Percentiles rank a stretch among this genome's conserved stretches.
Evolutionary conservation across 2,888 invertebrate species (phyloP).

Genomic region (Harpalus rufipes): DNA sequence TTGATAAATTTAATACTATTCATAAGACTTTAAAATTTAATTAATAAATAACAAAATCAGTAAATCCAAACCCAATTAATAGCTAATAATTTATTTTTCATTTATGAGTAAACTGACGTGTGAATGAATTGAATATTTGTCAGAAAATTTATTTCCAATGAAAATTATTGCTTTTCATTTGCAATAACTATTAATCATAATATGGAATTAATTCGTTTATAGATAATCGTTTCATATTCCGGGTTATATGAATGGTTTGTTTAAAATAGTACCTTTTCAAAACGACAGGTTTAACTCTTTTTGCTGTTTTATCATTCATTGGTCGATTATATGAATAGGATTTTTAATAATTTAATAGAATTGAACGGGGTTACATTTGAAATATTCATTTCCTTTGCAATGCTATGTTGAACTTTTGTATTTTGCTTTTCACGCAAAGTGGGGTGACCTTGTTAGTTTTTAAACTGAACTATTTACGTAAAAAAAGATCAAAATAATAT

Average conservation of each 20-base stretch:
- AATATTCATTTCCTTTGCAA: conserved; percentile 18
- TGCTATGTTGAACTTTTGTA: not conserved
- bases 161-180: conserved; percentile 31
- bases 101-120: not conserved
- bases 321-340: conserved; percentile 31
- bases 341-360: conserved; percentile 25
- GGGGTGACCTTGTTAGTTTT: not conserved
- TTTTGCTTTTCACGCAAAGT: not conserved
- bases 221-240: conserved; percentile 15
- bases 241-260: not conserved
- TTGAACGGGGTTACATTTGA: conserved; percentile 26
- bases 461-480: too few relatives aligned
- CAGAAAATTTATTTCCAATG: not conserved
- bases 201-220: conserved; percentile 11
- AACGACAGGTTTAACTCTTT: not conserved
- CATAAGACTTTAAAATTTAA: not conserved
- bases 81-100: conserved; percentile 29
- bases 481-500: too few relatives aligned
- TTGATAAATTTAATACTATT: not conserved
- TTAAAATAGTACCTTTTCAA: not conserved
- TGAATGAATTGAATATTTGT: conserved; percentile 8
- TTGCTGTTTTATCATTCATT: not conserved
- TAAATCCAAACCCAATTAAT: not conserved
- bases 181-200: conserved; percentile 36
- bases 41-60: not conserved